phyloP scores from a whole-genome alignment of 2,888 invertebrate genomes.

The Diogma glabrata region DNA sequence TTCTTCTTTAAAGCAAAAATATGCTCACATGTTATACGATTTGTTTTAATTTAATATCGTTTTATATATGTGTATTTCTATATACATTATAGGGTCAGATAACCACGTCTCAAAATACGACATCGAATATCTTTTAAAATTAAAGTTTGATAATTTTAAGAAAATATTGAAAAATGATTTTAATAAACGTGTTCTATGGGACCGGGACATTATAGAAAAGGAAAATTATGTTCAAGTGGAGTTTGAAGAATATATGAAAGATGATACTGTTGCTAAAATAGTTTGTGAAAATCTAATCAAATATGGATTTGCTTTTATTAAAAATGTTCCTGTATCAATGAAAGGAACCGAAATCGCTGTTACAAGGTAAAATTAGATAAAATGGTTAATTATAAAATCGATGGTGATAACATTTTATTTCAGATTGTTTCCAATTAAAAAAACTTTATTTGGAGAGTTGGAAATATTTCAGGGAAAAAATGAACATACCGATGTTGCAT shows the following conservation, averaged over 20 bases:
- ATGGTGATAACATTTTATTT: too few species aligned
- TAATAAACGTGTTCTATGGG: slow-evolving; percentile 45
- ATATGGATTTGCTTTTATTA: slow-evolving; percentile 33
- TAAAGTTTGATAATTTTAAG: too few species aligned
- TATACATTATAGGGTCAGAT: slow-evolving; percentile 53
- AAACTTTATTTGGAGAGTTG: slow-evolving; percentile 62
- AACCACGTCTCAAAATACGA: slow-evolving; percentile 42
- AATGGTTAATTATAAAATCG: too few species aligned
- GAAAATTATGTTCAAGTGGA: slow-evolving; percentile 34
- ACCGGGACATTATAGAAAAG: slow-evolving; percentile 33
- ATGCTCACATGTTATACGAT: too few species aligned
- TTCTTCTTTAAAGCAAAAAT: too few species aligned
- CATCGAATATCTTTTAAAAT: slow-evolving; percentile 38
- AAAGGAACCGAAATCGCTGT: slow-evolving; percentile 39
- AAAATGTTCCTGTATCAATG: slow-evolving; percentile 29
- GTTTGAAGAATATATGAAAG: slow-evolving; percentile 39
- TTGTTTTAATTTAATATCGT: too few species aligned
- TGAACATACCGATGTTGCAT: slow-evolving; percentile 60
- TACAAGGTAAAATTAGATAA: too few species aligned
- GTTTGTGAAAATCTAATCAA: slow-evolving; percentile 37
- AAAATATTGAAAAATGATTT: too few species aligned
- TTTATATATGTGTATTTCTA: too few species aligned
- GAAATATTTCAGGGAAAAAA: slow-evolving; percentile 50
- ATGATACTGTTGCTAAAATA: slow-evolving; percentile 34
- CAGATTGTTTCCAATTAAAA: slow-evolving; percentile 51